Percentiles rank a stretch among this genome's conserved stretches.
Evolutionary conservation across 2,797 vertebrate species (phyloP).

Genomic region (Molossus alvarezi): DNA sequence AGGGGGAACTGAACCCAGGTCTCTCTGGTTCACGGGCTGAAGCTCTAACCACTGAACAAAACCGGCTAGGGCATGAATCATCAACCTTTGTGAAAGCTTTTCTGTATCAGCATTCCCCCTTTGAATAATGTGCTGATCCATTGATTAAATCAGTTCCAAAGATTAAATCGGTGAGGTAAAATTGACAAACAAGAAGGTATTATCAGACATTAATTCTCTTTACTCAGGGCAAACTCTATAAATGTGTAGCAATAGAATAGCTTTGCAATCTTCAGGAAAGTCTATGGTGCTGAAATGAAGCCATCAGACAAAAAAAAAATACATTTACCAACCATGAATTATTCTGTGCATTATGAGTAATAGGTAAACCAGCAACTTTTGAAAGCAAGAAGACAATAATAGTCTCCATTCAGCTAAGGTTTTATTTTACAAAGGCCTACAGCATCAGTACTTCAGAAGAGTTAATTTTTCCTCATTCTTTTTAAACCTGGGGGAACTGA

Average conservation of each 20-base stretch:
- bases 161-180: conserved; percentile 77
- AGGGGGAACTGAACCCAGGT: too few relatives aligned
- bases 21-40: too few relatives aligned
- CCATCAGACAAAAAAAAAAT: conserved; percentile 79
- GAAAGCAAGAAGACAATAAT: conserved; percentile 76
- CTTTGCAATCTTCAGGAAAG: conserved; percentile 77
- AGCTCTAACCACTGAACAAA: too few relatives aligned
- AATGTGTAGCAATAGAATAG: conserved; percentile 77
- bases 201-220: conserved; percentile 80
- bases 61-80: conserved; percentile 58
- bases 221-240: conserved; percentile 65
- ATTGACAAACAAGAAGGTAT: conserved; percentile 76
- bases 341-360: conserved; percentile 77
- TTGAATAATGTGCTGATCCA: conserved; percentile 83
- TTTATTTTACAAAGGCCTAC: conserved; percentile 79
- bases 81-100: conserved; percentile 68
- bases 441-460: conserved; percentile 73
- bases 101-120: conserved; percentile 75
- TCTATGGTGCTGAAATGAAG: conserved; percentile 77
- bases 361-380: conserved; percentile 82
- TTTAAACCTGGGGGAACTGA: conserved; percentile 65
- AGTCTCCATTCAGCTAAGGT: conserved; percentile 77
- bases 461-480: conserved; percentile 73
- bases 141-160: conserved; percentile 84
- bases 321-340: conserved; percentile 69